A percentile compares a stretch with the other conserved stretches of the same genome.
Conservation (phyloP, 1,140 invertebrate species). For the Drosophila malerkotliana region DNA sequence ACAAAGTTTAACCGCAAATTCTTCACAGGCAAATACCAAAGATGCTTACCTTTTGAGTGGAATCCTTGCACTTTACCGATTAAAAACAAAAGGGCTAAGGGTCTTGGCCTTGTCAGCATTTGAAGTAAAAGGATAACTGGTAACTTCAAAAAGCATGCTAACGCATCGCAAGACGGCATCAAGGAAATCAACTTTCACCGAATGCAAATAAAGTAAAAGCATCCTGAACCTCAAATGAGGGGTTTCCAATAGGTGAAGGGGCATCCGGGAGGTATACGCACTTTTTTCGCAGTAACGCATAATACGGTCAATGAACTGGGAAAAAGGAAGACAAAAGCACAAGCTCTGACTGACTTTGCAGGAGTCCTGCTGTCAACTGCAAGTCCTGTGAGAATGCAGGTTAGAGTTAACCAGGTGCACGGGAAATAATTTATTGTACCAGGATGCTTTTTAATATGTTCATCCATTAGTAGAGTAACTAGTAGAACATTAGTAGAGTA, state of each 20-base stretch:
- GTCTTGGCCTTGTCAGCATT: slow-evolving; percentile 46
- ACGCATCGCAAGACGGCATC: slow-evolving; percentile 9
- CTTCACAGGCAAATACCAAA: slow-evolving; percentile 31
- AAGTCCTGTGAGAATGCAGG: slow-evolving; percentile 27
- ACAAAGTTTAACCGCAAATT: slow-evolving; percentile 50
- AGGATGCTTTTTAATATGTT: no score
- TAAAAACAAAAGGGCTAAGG: slow-evolving; percentile 60
- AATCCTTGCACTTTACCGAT: slow-evolving; percentile 66
- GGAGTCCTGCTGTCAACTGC: slow-evolving; percentile 56
- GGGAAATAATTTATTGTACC: neutral
- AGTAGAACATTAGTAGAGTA: no score
- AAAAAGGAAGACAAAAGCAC: slow-evolving; percentile 41
- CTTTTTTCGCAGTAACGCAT: slow-evolving; percentile 53
- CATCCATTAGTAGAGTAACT: no score
- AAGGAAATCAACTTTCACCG: slow-evolving; percentile 46
- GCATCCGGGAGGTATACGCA: slow-evolving; percentile 27
- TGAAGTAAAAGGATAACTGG: slow-evolving; percentile 38
- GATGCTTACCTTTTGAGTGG: slow-evolving; percentile 32
- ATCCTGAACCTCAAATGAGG: slow-evolving; percentile 35
- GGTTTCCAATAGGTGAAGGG: neutral
- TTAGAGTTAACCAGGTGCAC: slow-evolving; percentile 16
- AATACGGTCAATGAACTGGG: slow-evolving; percentile 76
- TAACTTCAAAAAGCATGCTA: slow-evolving; percentile 36
- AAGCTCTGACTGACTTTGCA: slow-evolving; percentile 31
- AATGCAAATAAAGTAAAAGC: slow-evolving; percentile 51